phyloP scores from a whole-genome alignment of 2,888 invertebrate genomes.

The Podabrus alpinus region DNA sequence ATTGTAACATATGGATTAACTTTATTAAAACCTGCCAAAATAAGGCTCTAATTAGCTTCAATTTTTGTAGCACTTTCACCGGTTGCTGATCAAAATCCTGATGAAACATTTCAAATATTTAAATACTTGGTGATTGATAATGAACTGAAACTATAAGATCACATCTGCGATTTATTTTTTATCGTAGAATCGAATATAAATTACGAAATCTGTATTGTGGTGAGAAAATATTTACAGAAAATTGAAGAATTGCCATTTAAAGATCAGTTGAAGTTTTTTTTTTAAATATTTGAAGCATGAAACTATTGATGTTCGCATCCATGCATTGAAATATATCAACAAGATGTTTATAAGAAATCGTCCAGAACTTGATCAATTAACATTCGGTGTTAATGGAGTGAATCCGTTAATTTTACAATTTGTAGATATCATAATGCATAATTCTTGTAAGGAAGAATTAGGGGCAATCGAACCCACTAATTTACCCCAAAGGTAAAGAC shows the following conservation, averaged over 20 bases:
- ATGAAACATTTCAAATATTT: constrained; percentile 76
- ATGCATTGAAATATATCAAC: constrained; percentile 74
- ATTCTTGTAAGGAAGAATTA: constrained; percentile 75
- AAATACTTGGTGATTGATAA: constrained; percentile 77
- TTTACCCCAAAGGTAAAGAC: constrained; percentile 66
- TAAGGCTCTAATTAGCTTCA: constrained; percentile 75
- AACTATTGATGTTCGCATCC: constrained; percentile 76
- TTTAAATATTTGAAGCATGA: constrained; percentile 76
- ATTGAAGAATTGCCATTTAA: constrained; percentile 62
- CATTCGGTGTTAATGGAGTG: constrained; percentile 72
- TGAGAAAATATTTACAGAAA: constrained; percentile 62
- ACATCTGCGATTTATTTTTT: constrained; percentile 85
- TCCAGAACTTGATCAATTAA: constrained; percentile 70
- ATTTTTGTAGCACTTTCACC: constrained; percentile 82
- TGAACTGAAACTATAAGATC: constrained; percentile 65
- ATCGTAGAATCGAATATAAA: constrained; percentile 71
- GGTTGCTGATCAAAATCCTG: constrained; percentile 69
- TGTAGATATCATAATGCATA: constrained; percentile 66
- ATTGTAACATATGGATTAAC: constrained; percentile 80
- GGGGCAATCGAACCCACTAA: constrained; percentile 90
- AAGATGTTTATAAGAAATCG: constrained; percentile 71
- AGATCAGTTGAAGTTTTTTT: constrained; percentile 69
- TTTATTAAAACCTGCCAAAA: constrained; percentile 78
- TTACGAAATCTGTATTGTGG: constrained; percentile 65
- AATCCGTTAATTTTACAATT: constrained; percentile 73